A percentile compares a stretch with the other conserved stretches of the same genome.
phyloP scores from a whole-genome alignment of 2,797 vertebrate genomes.

The Clarias pachynema region DNA sequence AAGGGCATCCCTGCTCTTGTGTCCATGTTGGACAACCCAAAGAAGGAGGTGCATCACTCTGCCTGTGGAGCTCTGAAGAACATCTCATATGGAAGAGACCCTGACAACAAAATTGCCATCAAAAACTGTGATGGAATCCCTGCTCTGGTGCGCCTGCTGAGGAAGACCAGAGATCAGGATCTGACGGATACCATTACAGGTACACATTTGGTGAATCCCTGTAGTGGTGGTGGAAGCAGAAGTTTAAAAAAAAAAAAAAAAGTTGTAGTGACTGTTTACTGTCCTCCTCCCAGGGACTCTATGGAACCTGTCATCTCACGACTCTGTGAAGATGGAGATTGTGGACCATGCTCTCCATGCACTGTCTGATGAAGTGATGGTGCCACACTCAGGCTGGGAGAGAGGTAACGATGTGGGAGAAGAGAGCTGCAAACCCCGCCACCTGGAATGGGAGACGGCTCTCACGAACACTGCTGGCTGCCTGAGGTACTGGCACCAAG shows the following conservation, averaged over 20 bases:
- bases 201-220: constrained; percentile 49
- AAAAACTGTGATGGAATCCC: constrained; percentile 97
- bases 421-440: constrained; percentile 89
- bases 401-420: constrained; percentile 77
- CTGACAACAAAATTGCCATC: constrained; percentile 95
- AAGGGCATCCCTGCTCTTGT: constrained; percentile 94
- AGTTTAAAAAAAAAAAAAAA: neutral
- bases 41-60: constrained; percentile 90
- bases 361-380: constrained; percentile 89
- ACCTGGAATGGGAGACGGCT: constrained; percentile 92
- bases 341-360: constrained; percentile 92
- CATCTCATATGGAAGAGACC: constrained; percentile 92
- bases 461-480: constrained; percentile 96
- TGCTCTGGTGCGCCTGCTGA: constrained; percentile 85
- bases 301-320: constrained; percentile 96
- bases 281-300: constrained; percentile 78
- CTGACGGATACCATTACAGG: constrained; percentile 94
- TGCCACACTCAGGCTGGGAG: constrained; percentile 93
- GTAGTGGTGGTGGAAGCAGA: neutral
- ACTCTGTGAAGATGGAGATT: constrained; percentile 97
- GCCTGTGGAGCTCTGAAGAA: constrained; percentile 97
- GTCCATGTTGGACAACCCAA: constrained; percentile 89
- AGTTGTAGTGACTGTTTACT: neutral
- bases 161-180: constrained; percentile 89
- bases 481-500: constrained; percentile 78